Base-by-base conservation (phyloP, 2,113 vertebrate species). In the Dasyprocta punctata region DNA sequence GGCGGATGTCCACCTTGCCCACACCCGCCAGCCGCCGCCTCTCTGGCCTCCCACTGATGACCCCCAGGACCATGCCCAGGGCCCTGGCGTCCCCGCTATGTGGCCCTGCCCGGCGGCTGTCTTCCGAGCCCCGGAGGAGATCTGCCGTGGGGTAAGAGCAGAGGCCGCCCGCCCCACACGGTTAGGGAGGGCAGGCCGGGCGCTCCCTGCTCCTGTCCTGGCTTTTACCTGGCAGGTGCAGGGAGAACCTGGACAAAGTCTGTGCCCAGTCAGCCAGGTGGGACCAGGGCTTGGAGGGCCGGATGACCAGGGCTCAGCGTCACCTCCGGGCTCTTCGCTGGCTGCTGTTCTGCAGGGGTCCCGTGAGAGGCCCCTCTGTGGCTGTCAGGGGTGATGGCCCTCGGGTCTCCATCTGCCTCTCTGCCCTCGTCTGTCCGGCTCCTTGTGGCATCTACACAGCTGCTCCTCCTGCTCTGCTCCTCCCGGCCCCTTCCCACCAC, bases 1-100 rank as follows among this genome's bases (percentile, higher is more conserved):
- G 96, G 0, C 98, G 96, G 4, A 89, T 96, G 1, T 99, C 99
- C 0, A 98, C 98, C 16, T 89, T 99, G 7, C 99, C 99, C 17
- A 99, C 99, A 0, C 99, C 99, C 0, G 60, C 98, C 4, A 94
- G 93, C 52, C 98, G 98, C 26, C 98, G 98, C 22, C 47, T 97
- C 65, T 99, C 99, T 0, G 92, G 98, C 36, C 96, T 99, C 73
- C 98, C 99, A 0, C 33, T 92, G 24, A 98, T 98, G 19, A 99
- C 99, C 12, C 99, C 99, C 0, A 98, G 94, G 60, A 97, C 98
- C 63, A 6, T 58, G 7, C 93, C 98, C 41, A 98, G 98, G 44
- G 7, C 38, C 6, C 3, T 75, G 19, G 90, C 92, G 47, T 97
- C 97, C 52, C 73, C 98, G 17, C 33, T 1, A 30, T 28, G 56